phyloP scores from a whole-genome alignment of 1,140 invertebrate genomes.

The Telenomus remus region DNA sequence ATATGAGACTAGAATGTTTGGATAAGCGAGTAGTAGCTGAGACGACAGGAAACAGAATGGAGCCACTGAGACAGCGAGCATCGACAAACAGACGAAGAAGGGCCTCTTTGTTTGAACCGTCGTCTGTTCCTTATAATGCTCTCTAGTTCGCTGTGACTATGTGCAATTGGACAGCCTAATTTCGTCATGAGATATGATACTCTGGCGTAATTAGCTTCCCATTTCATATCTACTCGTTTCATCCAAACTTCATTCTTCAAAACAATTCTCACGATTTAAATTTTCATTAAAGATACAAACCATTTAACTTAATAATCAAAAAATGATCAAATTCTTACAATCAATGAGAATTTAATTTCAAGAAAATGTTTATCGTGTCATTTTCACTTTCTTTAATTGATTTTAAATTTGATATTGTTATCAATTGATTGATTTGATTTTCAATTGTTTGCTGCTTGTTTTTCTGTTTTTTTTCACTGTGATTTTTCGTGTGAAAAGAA shows the following conservation, averaged over 20 bases:
- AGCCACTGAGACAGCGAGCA: conserved; percentile 13
- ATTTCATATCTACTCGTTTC: neutral
- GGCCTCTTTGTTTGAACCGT: conserved; percentile 28
- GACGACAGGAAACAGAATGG: conserved; percentile 5
- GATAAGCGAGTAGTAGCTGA: conserved; percentile 15
- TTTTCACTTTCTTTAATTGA: too few species aligned
- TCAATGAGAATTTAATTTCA: too few species aligned
- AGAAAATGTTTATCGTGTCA: too few species aligned
- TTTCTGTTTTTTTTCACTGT: neutral
- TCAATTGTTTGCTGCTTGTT: too few species aligned
- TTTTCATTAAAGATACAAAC: too few species aligned
- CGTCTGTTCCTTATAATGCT: conserved; percentile 8
- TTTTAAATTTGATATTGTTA: too few species aligned
- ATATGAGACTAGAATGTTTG: conserved; percentile 22
- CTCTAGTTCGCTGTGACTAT: too few species aligned
- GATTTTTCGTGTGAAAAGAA: too few species aligned
- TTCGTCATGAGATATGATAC: conserved; percentile 8
- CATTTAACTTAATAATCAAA: too few species aligned
- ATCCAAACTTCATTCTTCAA: too few species aligned
- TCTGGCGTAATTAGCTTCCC: neutral
- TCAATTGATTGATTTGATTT: too few species aligned
- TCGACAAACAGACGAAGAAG: conserved; percentile 24
- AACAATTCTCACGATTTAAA: neutral
- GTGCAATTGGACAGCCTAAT: conserved; percentile 12
- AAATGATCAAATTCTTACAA: too few species aligned